These are phyloP conservation scores for Aphyosemion australe DNA, from an alignment of 2,113 vertebrate genomes.

Conservation along the genomic window DNA sequence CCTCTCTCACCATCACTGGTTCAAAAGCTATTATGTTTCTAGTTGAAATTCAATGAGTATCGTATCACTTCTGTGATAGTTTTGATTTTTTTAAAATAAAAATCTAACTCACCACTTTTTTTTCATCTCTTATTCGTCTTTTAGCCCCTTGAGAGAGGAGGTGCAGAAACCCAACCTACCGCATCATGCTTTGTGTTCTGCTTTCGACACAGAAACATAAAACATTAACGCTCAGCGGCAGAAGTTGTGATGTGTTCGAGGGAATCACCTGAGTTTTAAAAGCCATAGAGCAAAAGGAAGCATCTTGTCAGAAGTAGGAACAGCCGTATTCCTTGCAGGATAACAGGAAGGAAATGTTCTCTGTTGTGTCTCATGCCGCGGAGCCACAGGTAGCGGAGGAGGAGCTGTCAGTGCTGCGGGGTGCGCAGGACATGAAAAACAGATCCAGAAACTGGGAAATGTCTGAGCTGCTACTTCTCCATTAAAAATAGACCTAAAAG, in stretches of 20 bases:
- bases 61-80: neutral
- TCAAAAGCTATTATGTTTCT: neutral
- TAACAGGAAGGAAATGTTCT: constrained; percentile 40
- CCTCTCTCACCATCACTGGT: too few species aligned
- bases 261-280: constrained; percentile 52
- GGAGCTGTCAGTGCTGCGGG: constrained; percentile 38
- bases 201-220: constrained; percentile 36
- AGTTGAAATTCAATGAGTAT: neutral
- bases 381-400: constrained; percentile 58
- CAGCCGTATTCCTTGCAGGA: constrained; percentile 31
- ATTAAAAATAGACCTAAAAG: constrained; percentile 52
- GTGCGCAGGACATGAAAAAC: constrained; percentile 25
- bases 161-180: constrained; percentile 48
- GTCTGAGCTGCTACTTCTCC: constrained; percentile 22
- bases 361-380: constrained; percentile 59
- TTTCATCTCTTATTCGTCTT: constrained; percentile 52
- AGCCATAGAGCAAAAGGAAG: constrained; percentile 55
- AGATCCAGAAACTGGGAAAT: neutral
- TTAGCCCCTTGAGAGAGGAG: constrained; percentile 41
- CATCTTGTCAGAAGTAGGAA: constrained; percentile 61
- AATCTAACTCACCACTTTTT: constrained; percentile 7
- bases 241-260: constrained; percentile 50
- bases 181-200: constrained; percentile 55
- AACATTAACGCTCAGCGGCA: constrained; percentile 35
- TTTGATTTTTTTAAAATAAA: neutral